phyloP scores from a whole-genome alignment of 2,888 invertebrate species.

The Platycnemis pennipes region DNA sequence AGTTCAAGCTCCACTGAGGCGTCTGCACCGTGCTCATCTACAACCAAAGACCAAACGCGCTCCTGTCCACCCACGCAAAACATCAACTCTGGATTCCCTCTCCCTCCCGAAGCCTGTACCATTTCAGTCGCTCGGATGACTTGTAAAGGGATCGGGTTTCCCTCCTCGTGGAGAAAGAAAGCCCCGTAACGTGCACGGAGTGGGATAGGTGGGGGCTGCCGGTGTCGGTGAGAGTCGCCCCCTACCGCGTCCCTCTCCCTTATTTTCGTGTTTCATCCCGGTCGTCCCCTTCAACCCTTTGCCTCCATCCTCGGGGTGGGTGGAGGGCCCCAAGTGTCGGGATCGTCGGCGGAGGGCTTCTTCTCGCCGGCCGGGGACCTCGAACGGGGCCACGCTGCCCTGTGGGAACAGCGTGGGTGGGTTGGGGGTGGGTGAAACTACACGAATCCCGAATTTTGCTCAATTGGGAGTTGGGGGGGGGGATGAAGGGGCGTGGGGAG shows the following conservation, averaged over 20 bases:
- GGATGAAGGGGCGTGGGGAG: background rate
- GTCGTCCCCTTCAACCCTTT: background rate
- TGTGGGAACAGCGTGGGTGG: background rate
- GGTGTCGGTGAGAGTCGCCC: too few relatives aligned
- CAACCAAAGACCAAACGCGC: background rate
- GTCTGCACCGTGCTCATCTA: background rate
- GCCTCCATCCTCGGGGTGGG: background rate
- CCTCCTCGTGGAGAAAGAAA: background rate
- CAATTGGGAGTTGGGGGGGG: slow-evolving; percentile 42
- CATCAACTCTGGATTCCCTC: background rate
- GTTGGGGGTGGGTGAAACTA: background rate
- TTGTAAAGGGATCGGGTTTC: background rate
- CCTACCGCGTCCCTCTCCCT: background rate
- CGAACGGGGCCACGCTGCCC: background rate
- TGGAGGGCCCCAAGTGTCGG: background rate
- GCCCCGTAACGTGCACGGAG: background rate
- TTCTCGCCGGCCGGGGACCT: background rate
- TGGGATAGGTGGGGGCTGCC: background rate
- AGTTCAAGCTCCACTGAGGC: background rate
- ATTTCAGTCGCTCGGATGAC: background rate
- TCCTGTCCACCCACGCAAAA: background rate
- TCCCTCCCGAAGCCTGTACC: background rate
- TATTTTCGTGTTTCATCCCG: background rate
- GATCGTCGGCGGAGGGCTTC: background rate
- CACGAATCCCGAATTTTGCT: slow-evolving; percentile 61